A percentile compares a stretch with the other conserved stretches of the same genome.
Evolutionary conservation across 2,888 invertebrate genomes (phyloP).

Genomic region (Limnephilus auricula): DNA sequence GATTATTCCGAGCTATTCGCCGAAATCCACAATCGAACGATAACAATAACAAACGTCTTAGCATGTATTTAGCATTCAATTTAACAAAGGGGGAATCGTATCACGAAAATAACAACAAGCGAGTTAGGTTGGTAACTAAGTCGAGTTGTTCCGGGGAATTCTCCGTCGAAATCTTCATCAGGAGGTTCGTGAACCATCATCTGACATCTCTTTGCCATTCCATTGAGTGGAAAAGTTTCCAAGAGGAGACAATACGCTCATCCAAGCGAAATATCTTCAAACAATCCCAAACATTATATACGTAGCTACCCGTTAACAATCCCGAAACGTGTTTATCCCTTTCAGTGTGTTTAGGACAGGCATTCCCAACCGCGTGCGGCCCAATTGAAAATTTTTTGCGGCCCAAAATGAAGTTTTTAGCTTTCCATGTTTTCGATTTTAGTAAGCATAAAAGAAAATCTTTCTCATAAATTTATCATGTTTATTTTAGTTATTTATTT

Average conservation of each 20-base stretch:
- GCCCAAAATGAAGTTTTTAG: no score
- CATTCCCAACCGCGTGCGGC: no score
- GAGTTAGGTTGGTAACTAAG: background rate
- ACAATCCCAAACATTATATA: constrained; percentile 20
- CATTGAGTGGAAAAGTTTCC: constrained; percentile 14
- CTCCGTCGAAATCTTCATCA: background rate
- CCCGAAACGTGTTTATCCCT: background rate
- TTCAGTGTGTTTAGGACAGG: background rate
- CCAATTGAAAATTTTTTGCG: no score
- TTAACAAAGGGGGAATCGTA: background rate
- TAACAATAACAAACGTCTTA: background rate
- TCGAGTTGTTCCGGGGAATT: background rate
- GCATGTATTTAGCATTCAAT: background rate
- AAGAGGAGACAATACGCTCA: background rate
- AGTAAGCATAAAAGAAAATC: no score
- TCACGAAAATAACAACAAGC: background rate
- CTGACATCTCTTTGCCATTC: constrained; percentile 8
- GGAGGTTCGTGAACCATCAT: background rate
- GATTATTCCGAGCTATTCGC: background rate
- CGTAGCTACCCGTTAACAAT: background rate
- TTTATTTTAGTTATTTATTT: no score
- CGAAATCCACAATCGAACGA: background rate
- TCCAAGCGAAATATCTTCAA: constrained; percentile 31
- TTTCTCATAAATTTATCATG: no score
- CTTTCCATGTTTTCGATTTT: no score